phyloP scores from a whole-genome alignment of 2,113 vertebrate species.

The Nansenia antarctica region DNA sequence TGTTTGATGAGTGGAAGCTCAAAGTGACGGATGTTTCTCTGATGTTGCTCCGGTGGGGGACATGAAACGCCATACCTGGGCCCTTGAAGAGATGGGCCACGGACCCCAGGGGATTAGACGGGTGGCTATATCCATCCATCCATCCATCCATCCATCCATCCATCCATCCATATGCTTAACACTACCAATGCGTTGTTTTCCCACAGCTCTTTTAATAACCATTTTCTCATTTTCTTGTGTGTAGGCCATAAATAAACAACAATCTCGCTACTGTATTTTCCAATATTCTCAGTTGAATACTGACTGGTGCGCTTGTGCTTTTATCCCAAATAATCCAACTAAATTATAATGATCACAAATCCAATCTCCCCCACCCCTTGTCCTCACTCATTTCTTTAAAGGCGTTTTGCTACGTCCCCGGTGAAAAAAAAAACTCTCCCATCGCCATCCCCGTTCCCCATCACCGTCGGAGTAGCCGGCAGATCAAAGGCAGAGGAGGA shows the following conservation, averaged over 20 bases:
- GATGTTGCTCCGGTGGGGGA: constrained; percentile 89
- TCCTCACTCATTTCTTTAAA: background rate
- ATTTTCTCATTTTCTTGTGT: background rate
- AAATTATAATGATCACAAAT: background rate
- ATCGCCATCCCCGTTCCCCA: constrained; percentile 52
- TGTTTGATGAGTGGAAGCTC: constrained; percentile 96
- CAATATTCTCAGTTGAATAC: background rate
- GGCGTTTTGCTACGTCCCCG: background rate
- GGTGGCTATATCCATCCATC: too few species aligned
- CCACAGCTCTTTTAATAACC: background rate
- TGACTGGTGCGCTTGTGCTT: background rate
- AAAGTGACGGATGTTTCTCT: constrained; percentile 90
- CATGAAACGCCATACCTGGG: constrained; percentile 75
- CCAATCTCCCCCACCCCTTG: background rate
- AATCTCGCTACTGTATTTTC: background rate
- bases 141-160: too few species aligned
- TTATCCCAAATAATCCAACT: background rate
- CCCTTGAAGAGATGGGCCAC: background rate
- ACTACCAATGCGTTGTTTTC: background rate
- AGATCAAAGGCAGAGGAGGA: constrained; percentile 62
- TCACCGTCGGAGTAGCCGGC: constrained; percentile 36
- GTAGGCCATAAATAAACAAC: background rate
- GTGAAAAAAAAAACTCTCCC: background rate
- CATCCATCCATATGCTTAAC: background rate
- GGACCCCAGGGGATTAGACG: background rate